A percentile compares a stretch with the other conserved stretches of the same genome.
These are phyloP conservation scores for Argyra leucocephala DNA, from an alignment of 2,888 invertebrate genomes.

Conservation along the genomic window DNA sequence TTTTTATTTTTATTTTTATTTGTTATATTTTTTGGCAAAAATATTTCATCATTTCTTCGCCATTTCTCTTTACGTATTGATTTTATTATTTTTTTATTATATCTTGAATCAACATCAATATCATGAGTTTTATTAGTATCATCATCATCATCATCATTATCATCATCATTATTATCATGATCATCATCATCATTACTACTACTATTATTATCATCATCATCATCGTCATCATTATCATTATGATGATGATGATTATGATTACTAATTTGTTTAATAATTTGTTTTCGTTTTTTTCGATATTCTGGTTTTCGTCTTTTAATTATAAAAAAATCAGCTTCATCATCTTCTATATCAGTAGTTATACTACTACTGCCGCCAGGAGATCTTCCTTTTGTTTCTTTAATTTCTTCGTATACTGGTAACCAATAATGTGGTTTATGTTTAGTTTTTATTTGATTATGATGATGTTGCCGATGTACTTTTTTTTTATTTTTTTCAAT, in stretches of 20 bases:
- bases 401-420: conserved; percentile 1
- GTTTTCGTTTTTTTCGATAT: conserved; percentile 29
- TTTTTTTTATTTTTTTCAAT: background rate
- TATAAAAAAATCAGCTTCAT: conserved; percentile 29
- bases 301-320: conserved; percentile 28
- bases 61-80: conserved; percentile 32
- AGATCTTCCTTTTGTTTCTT: conserved; percentile 16
- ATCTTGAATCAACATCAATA: background rate
- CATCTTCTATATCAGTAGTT: background rate
- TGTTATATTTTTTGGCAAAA: background rate
- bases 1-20: background rate
- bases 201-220: conserved; percentile 19
- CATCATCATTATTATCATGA: background rate
- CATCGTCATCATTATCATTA: background rate
- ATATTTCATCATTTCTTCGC: conserved; percentile 7
- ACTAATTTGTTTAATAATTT: conserved; percentile 28
- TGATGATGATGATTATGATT: conserved; percentile 22
- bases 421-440: conserved; percentile 7
- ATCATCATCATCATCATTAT: background rate
- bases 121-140: background rate
- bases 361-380: conserved; percentile 1
- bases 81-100: conserved; percentile 21
- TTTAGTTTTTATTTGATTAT: background rate
- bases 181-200: background rate
- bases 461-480: background rate